These are phyloP conservation scores for Sisor rabdophorus DNA, from an alignment of 2,113 vertebrate species.

Conservation along the genomic window DNA sequence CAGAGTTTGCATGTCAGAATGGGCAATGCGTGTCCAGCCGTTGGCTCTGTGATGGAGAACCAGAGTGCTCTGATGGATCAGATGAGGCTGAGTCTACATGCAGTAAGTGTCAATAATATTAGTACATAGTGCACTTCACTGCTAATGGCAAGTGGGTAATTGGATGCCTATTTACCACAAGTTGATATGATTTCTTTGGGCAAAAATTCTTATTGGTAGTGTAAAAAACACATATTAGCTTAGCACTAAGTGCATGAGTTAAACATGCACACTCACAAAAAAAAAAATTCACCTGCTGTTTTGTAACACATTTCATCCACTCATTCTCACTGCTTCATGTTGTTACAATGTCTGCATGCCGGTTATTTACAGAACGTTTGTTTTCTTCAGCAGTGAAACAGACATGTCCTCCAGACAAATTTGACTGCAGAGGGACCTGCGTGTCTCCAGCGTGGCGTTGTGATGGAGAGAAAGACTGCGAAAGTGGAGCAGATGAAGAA, in stretches of 20 bases:
- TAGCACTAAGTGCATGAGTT: no score
- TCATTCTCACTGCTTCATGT: no score
- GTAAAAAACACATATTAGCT: no score
- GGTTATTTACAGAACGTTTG: not conserved
- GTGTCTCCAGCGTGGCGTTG: constrained; percentile 90
- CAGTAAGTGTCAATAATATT: constrained; percentile 72
- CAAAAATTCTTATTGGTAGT: no score
- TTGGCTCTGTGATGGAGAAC: constrained; percentile 93
- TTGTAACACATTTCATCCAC: no score
- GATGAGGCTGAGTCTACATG: constrained; percentile 87
- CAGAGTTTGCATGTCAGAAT: constrained; percentile 87
- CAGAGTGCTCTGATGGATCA: constrained; percentile 86
- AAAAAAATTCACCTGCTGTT: no score
- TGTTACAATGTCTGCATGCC: not conserved
- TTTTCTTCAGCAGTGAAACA: constrained; percentile 75
- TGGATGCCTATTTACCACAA: no score
- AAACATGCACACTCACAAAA: no score
- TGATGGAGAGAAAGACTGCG: constrained; percentile 92
- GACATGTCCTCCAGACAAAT: constrained; percentile 89
- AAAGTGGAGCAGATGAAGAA: constrained; percentile 87
- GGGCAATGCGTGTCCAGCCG: constrained; percentile 88
- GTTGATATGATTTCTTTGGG: no score
- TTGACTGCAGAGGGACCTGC: constrained; percentile 94
- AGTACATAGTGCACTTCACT: not conserved
- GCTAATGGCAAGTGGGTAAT: not conserved